phyloP scores from a whole-genome alignment of 1,140 invertebrate genomes.

The Drosophila prosaltans region DNA sequence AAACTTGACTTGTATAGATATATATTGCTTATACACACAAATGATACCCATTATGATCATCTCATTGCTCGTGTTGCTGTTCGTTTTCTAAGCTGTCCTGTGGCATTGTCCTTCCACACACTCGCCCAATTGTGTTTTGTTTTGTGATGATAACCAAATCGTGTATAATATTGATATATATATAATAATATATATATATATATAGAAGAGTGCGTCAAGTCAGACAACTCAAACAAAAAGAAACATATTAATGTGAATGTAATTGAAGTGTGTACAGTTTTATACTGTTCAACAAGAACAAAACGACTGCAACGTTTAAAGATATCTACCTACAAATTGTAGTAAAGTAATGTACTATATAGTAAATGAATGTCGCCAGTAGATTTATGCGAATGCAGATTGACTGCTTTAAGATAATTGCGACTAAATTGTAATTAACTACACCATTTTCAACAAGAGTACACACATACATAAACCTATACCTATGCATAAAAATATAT shows the following conservation, averaged over 20 bases:
- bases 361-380: slow-evolving; percentile 64
- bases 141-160: slow-evolving; percentile 78
- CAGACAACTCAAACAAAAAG: slow-evolving; percentile 29
- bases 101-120: slow-evolving; percentile 49
- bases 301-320: slow-evolving; percentile 64
- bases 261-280: slow-evolving; percentile 50
- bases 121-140: slow-evolving; percentile 69
- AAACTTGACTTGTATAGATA: slow-evolving; percentile 75
- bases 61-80: slow-evolving; percentile 48
- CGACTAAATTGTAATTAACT: slow-evolving; percentile 67
- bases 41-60: slow-evolving; percentile 39
- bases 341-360: slow-evolving; percentile 42
- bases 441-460: slow-evolving; percentile 58
- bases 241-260: slow-evolving; percentile 60
- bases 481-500: slow-evolving; percentile 18
- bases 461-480: slow-evolving; percentile 32
- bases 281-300: slow-evolving; percentile 34
- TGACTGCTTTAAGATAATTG: slow-evolving; percentile 46
- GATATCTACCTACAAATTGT: slow-evolving; percentile 52
- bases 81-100: slow-evolving; percentile 55
- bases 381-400: slow-evolving; percentile 49
- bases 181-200: slow-evolving; percentile 12
- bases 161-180: slow-evolving; percentile 65
- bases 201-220: slow-evolving; percentile 32
- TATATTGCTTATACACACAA: slow-evolving; percentile 57